Conservation (phyloP, 2,113 vertebrate species). For the Pseudolaguvia tuberculata region DNA sequence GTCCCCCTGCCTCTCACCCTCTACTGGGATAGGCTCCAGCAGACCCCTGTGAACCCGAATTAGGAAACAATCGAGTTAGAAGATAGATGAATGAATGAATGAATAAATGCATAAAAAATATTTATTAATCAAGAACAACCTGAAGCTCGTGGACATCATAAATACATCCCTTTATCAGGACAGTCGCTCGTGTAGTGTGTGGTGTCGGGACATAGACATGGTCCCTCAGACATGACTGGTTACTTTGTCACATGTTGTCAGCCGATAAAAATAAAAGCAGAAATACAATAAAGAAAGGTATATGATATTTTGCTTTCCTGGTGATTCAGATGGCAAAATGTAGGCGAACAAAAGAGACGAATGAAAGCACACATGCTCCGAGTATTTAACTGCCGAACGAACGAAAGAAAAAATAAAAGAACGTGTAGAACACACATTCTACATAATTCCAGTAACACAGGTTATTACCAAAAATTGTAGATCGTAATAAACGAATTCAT, state of each 20-base stretch:
- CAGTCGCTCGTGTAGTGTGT: slow-evolving; percentile 31
- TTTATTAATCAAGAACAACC: too few species aligned
- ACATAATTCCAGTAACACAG: not conserved
- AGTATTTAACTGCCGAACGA: slow-evolving; percentile 38
- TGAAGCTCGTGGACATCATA: too few species aligned
- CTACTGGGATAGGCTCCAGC: too few species aligned
- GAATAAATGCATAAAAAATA: too few species aligned
- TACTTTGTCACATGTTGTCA: slow-evolving; percentile 47
- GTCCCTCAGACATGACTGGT: slow-evolving; percentile 26
- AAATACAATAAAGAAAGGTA: slow-evolving; percentile 46
- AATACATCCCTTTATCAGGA: not conserved
- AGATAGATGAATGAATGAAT: too few species aligned
- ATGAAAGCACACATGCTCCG: slow-evolving; percentile 54
- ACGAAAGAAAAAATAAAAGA: slow-evolving; percentile 21
- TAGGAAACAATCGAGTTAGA: too few species aligned
- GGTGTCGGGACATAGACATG: not conserved
- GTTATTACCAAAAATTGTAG: not conserved
- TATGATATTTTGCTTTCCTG: slow-evolving; percentile 40
- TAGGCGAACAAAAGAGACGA: slow-evolving; percentile 42
- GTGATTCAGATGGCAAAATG: slow-evolving; percentile 51
- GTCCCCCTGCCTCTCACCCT: too few species aligned
- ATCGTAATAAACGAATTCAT: too few species aligned
- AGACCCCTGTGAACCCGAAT: too few species aligned
- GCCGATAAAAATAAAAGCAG: slow-evolving; percentile 58
- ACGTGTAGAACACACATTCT: not conserved